Evolutionary conservation across 1,140 invertebrate species (phyloP).

Genomic region (Bombus impatiens): DNA sequence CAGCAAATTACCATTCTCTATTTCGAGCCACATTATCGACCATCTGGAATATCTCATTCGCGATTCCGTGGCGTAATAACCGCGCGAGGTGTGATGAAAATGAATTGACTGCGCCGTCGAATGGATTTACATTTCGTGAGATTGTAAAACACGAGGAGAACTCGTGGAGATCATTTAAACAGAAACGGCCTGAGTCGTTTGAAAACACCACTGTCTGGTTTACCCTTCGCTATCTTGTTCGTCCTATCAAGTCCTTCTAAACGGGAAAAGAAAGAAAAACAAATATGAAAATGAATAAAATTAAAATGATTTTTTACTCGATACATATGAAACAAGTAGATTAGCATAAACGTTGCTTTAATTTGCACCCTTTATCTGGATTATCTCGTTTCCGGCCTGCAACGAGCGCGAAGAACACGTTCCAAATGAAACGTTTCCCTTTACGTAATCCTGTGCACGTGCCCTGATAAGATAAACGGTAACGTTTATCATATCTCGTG

Average conservation of each 20-base stretch:
- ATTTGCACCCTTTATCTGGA: conserved; percentile 41
- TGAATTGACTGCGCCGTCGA: neutral
- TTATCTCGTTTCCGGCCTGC: conserved; percentile 36
- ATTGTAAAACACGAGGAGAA: neutral
- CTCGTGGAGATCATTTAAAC: conserved; percentile 34
- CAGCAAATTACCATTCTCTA: conserved; percentile 33
- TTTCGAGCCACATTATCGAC: conserved; percentile 33
- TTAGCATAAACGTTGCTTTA: conserved; percentile 44
- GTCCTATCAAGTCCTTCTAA: neutral
- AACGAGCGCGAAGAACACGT: conserved; percentile 18
- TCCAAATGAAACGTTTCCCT: conserved; percentile 45
- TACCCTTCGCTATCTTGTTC: neutral
- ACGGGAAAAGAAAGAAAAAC: no score
- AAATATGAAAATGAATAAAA: neutral
- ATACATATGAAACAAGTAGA: conserved; percentile 17
- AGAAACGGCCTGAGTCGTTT: conserved; percentile 17
- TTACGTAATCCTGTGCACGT: conserved; percentile 23
- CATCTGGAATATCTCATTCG: conserved; percentile 42
- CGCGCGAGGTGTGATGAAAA: conserved; percentile 12
- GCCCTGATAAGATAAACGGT: conserved; percentile 38
- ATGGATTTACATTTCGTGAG: conserved; percentile 28
- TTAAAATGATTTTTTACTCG: conserved; percentile 22
- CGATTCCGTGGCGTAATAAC: neutral
- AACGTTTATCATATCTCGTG: conserved; percentile 35
- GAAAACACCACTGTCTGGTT: no score